Conservation (phyloP, 2,888 invertebrate species). For the Empis stercorea region DNA sequence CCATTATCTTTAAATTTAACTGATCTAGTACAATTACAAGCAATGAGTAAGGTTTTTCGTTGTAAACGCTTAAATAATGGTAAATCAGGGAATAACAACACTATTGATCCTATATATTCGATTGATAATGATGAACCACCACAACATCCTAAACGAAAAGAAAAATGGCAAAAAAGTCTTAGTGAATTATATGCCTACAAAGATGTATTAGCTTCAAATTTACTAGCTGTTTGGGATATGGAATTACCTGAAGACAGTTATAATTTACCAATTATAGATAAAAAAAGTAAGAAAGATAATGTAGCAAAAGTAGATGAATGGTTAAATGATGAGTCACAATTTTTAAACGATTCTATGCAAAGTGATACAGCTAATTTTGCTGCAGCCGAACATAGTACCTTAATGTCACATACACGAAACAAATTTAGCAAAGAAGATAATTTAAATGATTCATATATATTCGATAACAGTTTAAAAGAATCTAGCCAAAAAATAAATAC, state of each 20-base stretch:
- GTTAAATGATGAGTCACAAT: not conserved
- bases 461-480: no score
- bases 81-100: not conserved
- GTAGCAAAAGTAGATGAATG: not conserved
- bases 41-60: constrained; percentile 19
- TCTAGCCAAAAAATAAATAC: no score
- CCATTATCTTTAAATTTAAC: constrained; percentile 5
- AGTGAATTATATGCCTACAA: constrained; percentile 17
- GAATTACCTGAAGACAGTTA: constrained; percentile 13
- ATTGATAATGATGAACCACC: not conserved
- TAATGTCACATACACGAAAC: no score
- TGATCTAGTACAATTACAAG: constrained; percentile 6
- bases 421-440: no score
- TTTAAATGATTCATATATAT: no score
- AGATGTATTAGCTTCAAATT: constrained; percentile 20
- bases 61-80: constrained; percentile 14
- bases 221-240: constrained; percentile 23
- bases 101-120: not conserved
- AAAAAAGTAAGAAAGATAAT: not conserved
- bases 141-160: constrained; percentile 4
- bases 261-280: not conserved
- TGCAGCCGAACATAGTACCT: no score
- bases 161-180: constrained; percentile 22
- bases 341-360: no score
- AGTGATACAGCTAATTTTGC: no score